Evolutionary conservation across 1,140 invertebrate genomes (phyloP), one percentile per base, ranked within the genome.

Genomic region (Papilio xuthus): DNA sequence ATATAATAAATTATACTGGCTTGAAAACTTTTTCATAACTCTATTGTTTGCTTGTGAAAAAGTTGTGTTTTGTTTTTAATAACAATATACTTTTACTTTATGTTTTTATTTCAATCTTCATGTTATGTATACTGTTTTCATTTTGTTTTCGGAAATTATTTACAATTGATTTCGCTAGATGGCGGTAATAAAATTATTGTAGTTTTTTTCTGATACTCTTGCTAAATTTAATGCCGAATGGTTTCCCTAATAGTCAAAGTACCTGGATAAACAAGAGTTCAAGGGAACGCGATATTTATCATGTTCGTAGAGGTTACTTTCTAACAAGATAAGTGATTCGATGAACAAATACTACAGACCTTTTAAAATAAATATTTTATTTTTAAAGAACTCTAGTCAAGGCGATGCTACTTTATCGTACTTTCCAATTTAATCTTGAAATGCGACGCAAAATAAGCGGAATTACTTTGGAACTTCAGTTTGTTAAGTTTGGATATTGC

Each of bases 41-140:
- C 56, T 26, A 60, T 60, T 60, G 56, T 60, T 60, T 60, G 20
- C 13, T 67, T 67, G 60, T 67, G 60, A 67, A 67, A 28, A 67
- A 67, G 60, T 28, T 67, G 28, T 15, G 10, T 28, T 67, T 67
- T 26, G 3, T 23, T 60, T 60, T 60, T 23, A 60, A 60, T 23
- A 67, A 67, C 60, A 28, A 67, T 67, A 4, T 13, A 67, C n/a
- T 60, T 12, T 9, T 67, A 15, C 13, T 67, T 32, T 32, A 12
- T 67, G 13, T 28, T 15, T 32, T 15, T 67, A 6, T 67, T 67
- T 26, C 7, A 18, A 60, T 60, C 23, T 28, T 60, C 20, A 13
- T 53, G n/a, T 53, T 53, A 9, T n/a, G 20, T 53, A 53, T 20
- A 53, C 50, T 20, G 50, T n/a, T 53, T 53, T 53, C 9, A 6